Base-by-base conservation (phyloP, 2,113 vertebrate species). In the Halichoeres trimaculatus region DNA sequence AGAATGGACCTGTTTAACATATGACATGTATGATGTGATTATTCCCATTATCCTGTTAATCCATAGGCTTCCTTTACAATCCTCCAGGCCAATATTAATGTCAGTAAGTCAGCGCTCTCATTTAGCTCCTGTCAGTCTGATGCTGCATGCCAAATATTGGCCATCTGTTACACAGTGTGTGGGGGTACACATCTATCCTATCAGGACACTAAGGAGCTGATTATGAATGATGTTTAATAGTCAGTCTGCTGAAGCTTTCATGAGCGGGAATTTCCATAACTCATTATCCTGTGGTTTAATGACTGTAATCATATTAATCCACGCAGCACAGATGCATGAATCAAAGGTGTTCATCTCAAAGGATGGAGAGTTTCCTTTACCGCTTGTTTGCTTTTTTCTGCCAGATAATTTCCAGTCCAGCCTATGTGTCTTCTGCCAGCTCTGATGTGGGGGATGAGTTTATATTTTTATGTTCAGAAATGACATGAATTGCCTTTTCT, bases 251-350 rank as follows among this genome's bases (percentile, higher is more conserved):
- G 79, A 78, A 57, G 81, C 75, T 78, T 80, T 88, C 66, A 78
- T 34, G 53, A 84, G 79, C 74, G 38, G 70, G 67, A 59, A 87
- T 89, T 88, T 89, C 76, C 87, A 86, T 78, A 88, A 85, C 74
- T 88, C 80, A 85, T 91, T 86, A 86, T 81, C 62, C 70, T 60
- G 70, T 75, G 62, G 57, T 88, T 89, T 89, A 89, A 85, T 90
- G 87, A 85, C 83, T 74, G 38, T 86, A 85, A 92, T 90, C 73
- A 87, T 68, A 84, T 87, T 87, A 88, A 88, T 89, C 67, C 54
- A 72, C 1, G 0, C 35, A 73, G 53, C 59, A 71, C 13, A 56
- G 80, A 47, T 1, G 11, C 81, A 86, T 87, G 67, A 87, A 85
- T 89, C 85, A 86, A 73, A 79, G 56, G 55, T 52, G 56, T 80